Evolutionary conservation across 2,113 vertebrate genomes (phyloP).

Genomic region (Perccottus glenii): DNA sequence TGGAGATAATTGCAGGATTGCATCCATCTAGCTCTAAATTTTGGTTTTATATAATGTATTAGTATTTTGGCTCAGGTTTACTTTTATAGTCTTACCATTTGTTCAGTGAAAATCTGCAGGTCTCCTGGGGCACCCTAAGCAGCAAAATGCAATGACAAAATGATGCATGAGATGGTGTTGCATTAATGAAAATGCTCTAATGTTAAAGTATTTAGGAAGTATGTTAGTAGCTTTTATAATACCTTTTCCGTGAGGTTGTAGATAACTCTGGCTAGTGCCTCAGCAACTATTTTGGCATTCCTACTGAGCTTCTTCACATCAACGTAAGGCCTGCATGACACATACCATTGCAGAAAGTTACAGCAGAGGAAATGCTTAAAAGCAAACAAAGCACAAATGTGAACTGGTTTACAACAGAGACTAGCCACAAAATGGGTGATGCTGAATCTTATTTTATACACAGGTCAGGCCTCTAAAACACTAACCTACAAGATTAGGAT

Average conservation of each 20-base stretch:
- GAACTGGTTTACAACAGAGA: neutral
- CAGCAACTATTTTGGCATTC: slow-evolving; percentile 93
- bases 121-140: slow-evolving; percentile 88
- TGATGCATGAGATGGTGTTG: neutral
- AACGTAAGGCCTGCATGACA: slow-evolving; percentile 84
- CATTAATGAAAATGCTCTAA: too few relatives aligned
- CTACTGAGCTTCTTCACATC: slow-evolving; percentile 87
- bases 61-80: too few relatives aligned
- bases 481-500: neutral
- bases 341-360: slow-evolving; percentile 20
- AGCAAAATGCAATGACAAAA: neutral
- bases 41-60: too few relatives aligned
- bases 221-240: neutral
- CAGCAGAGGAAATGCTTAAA: neutral
- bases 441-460: neutral
- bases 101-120: slow-evolving; percentile 94
- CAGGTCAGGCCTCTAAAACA: neutral
- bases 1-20: too few relatives aligned
- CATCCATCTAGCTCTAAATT: too few relatives aligned
- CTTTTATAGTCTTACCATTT: slow-evolving; percentile 86
- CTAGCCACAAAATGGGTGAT: neutral
- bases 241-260: slow-evolving; percentile 99
- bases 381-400: neutral
- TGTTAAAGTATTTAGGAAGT: neutral
- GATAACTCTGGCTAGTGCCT: slow-evolving; percentile 93